Evolutionary conservation across 2,797 vertebrate species (phyloP), one percentile per base, ranked within the genome.

Genomic region (Tokudaia tokunoshimensis): DNA sequence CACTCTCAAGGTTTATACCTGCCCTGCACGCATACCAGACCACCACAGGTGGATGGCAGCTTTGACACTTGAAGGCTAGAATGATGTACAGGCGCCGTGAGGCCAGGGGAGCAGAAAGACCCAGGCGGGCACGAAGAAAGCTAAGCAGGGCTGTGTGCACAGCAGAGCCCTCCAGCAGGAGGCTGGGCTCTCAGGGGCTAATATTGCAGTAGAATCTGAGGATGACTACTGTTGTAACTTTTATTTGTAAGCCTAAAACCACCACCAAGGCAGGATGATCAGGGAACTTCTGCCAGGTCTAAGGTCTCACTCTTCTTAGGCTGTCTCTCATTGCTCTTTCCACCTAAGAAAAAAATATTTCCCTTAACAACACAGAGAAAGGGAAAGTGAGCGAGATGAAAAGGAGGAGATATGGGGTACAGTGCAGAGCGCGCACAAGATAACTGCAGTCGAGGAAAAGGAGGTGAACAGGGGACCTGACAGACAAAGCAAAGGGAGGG

Each of bases 81-180:
- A 34, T 3, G 37, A 7, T 17, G 55, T 1, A 12, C 3, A 17
- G 31, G 10, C 44, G 3, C n/a, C 0, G 0, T 14, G 41, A 41
- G 8, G 82, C 29, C 59, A 5, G 9, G 41, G 47, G 41, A n/a
- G 17, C 7, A 50, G 26, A 8, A 24, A 31, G 31, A 19, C 3
- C 34, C 2, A 1, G 1, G 14, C 4, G 6, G 63, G 57, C 17
- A 41, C 10, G 29, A 37, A 31, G n/a, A 41, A 63, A 72, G 61
- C n/a, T 3, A 26, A 81, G 44, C 2, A 41, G 31, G 59, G 22
- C 37, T 34, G 52, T 1, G 0, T 47, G 24, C 34, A 50, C 11
- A 13, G 0, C n/a, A 37, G 11, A 47, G 37, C 26, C 81, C 52
- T 7, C 0, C 0, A 1, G 19, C 44, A 78, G 9, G 15, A 85